Evolutionary conservation across 92 coral and sea anemone genomes (phyloP).

Genomic region (Umimayanthus kanabou): DNA sequence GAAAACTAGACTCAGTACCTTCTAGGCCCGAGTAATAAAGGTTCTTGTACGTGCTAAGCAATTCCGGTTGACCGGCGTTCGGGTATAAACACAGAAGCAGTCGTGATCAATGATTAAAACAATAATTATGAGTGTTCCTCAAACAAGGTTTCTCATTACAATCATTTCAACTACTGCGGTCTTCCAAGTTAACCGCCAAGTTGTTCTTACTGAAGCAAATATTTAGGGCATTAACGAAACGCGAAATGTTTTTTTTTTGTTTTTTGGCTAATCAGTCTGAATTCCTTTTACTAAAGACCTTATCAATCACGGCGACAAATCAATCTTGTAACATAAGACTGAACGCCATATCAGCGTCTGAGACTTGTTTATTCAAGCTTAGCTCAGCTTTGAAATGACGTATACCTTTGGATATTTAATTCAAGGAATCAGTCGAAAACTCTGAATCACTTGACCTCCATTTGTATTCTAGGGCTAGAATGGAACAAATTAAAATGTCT

Average conservation of each 20-base stretch:
- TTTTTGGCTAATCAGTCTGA: background rate
- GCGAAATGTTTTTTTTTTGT: background rate
- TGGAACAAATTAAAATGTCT: background rate
- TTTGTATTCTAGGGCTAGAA: background rate
- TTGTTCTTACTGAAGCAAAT: background rate
- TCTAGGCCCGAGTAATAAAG: too few relatives aligned
- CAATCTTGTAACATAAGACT: background rate
- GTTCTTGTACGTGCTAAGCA: too few relatives aligned
- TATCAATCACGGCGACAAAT: background rate
- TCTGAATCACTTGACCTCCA: background rate
- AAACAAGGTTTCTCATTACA: background rate
- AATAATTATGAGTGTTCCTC: background rate
- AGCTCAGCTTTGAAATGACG: background rate
- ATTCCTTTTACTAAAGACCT: background rate
- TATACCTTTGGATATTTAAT: background rate
- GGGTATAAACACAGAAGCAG: too few relatives aligned
- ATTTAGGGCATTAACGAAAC: background rate
- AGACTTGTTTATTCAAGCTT: background rate
- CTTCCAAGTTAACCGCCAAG: background rate
- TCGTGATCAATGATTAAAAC: too few relatives aligned
- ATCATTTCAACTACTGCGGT: background rate
- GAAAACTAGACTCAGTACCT: too few relatives aligned
- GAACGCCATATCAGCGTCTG: background rate
- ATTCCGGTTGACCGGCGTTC: too few relatives aligned
- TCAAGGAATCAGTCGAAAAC: background rate